Base-by-base conservation (phyloP, 1,140 invertebrate species). In the Paralvinella palmiformis region DNA sequence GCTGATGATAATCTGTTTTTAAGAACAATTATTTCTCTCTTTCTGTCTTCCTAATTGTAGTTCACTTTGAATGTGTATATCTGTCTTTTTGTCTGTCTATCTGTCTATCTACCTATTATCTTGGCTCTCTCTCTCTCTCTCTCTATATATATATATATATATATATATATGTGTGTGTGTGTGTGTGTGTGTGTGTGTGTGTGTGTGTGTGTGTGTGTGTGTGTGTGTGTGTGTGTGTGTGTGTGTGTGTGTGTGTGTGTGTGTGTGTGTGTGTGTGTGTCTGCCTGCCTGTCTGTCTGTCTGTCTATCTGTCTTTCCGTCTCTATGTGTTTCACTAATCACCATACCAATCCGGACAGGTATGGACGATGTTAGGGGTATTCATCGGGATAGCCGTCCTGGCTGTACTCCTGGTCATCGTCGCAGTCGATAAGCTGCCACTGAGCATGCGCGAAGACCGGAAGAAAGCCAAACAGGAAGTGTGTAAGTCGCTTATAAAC, bases 331-430 rank as follows among this genome's bases (percentile, higher is more conserved):
- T 37, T 35, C 20, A 17, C 27, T 44, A 24, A n/a, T 17, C 20
- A 29, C 48, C 36, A 17, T 3, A 48, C 3, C 22, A 44, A 50
- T 48, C 29, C 17, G 6, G 10, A 15, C 62, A 79, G 78, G 70
- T 79, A 24, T 77, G 75, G 78, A 89, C 89, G 73, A 89, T 96
- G 72, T 88, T 88, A 31, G 87, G 88, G 59, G 93, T 97, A 68
- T 96, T 96, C 78, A 81, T 96, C 24, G 87, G 85, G 0, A 95
- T 91, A 74, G 89, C 94, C 20, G 73, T 92, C 31, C 80, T 92
- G 1, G 93, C 92, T 1, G 88, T 92, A 0, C 81, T 91, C 31
- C 88, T 96, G 68, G 88, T 97, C 45, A 88, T 88, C 1, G 73
- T 94, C 4, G 88, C 96, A 59, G 86, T 98, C 29, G 94, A 97